phyloP scores from a whole-genome alignment of 2,888 invertebrate genomes.

The Dasypolia templi region DNA sequence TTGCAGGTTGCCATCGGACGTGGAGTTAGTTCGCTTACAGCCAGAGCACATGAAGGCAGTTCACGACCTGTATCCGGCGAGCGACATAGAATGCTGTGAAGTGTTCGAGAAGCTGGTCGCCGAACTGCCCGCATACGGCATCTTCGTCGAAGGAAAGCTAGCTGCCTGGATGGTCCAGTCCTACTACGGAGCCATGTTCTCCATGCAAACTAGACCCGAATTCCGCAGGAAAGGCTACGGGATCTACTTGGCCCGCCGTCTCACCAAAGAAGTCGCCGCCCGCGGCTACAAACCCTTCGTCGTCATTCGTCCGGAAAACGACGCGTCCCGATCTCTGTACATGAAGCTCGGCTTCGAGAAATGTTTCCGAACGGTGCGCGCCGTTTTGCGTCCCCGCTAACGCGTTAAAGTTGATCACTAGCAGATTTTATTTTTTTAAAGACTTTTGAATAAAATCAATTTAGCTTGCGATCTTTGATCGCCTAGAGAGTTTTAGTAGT shows the following conservation, averaged over 20 bases:
- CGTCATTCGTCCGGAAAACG: conserved; percentile 96
- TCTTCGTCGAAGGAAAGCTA: conserved; percentile 94
- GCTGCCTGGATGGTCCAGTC: conserved; percentile 98
- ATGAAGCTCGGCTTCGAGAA: conserved; percentile 95
- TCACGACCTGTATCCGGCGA: conserved; percentile 96
- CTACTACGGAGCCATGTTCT: conserved; percentile 97
- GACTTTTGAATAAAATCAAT: conserved; percentile 88
- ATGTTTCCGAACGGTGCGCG: conserved; percentile 95
- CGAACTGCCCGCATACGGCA: conserved; percentile 95
- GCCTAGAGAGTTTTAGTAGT: conserved; percentile 88
- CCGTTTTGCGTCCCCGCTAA: conserved; percentile 92
- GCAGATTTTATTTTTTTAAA: conserved; percentile 91
- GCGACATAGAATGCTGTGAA: conserved; percentile 96
- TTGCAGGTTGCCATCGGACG: conserved; percentile 91
- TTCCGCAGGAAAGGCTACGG: conserved; percentile 94
- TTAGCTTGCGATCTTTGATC: conserved; percentile 90
- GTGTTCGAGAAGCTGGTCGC: conserved; percentile 95
- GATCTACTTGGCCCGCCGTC: conserved; percentile 92
- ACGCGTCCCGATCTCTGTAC: conserved; percentile 95
- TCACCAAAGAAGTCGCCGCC: conserved; percentile 92
- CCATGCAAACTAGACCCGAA: conserved; percentile 96
- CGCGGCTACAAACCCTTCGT: conserved; percentile 96
- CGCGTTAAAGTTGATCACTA: conserved; percentile 84
- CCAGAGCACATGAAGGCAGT: conserved; percentile 95
- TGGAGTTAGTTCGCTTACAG: conserved; percentile 94